phyloP scores from a whole-genome alignment of 2,113 vertebrate species.

The Xerus inauris region DNA sequence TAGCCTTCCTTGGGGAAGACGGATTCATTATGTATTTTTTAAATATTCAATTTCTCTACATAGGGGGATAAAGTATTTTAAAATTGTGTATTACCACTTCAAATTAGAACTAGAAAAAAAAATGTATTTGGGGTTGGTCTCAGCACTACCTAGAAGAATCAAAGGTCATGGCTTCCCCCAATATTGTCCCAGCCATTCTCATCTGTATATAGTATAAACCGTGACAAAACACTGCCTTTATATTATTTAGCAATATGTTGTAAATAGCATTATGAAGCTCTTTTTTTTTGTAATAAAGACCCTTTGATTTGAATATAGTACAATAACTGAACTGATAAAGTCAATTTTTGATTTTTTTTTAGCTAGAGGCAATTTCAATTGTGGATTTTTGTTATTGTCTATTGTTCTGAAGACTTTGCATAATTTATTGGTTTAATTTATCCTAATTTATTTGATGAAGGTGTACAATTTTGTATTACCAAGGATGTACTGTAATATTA shows the following conservation, averaged over 20 bases:
- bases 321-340: slow-evolving; percentile 91
- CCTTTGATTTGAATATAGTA: slow-evolving; percentile 93
- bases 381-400: slow-evolving; percentile 94
- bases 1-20: slow-evolving; percentile 75
- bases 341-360: slow-evolving; percentile 91
- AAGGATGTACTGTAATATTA: slow-evolving; percentile 98
- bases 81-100: slow-evolving; percentile 73
- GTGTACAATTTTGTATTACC: slow-evolving; percentile 96
- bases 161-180: slow-evolving; percentile 85
- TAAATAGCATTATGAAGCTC: slow-evolving; percentile 96
- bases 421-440: slow-evolving; percentile 99
- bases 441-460: slow-evolving; percentile 99
- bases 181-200: slow-evolving; percentile 88
- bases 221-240: slow-evolving; percentile 97
- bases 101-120: slow-evolving; percentile 66
- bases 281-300: slow-evolving; percentile 95
- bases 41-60: slow-evolving; percentile 53
- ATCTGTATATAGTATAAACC: slow-evolving; percentile 93
- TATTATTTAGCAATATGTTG: slow-evolving; percentile 99
- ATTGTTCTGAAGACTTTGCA: slow-evolving; percentile 98
- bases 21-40: slow-evolving; percentile 77
- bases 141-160: slow-evolving; percentile 85
- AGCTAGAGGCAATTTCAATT: slow-evolving; percentile 93
- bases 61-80: slow-evolving; percentile 17
- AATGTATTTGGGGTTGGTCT: slow-evolving; percentile 80